Conservation (phyloP, 2,888 invertebrate species). For the Lochmaea crataegi region DNA sequence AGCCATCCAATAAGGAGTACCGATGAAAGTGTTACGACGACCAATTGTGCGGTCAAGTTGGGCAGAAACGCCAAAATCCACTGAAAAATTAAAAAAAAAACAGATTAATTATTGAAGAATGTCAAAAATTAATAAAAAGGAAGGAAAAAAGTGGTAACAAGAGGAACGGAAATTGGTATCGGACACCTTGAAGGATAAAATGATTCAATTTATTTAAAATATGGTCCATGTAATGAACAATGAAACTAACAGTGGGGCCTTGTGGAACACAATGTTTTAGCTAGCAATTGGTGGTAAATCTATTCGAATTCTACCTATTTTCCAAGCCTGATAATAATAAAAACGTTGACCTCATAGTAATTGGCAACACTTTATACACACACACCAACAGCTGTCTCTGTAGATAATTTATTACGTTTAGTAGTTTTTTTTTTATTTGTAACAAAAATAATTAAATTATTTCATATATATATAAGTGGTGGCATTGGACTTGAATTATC, state of each 20-base stretch:
- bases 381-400: background rate
- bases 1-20: slow-evolving; percentile 99
- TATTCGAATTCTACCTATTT: too few species aligned
- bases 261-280: too few species aligned
- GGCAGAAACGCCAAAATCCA: slow-evolving; percentile 99
- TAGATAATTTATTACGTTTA: background rate
- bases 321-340: background rate
- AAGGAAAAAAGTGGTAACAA: too few species aligned
- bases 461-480: background rate
- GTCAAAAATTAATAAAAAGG: background rate
- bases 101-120: background rate
- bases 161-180: too few species aligned
- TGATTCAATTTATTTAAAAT: too few species aligned
- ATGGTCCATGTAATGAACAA: too few species aligned
- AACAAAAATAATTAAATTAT: background rate
- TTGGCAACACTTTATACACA: background rate
- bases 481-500: slow-evolving; percentile 18
- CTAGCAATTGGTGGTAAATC: too few species aligned
- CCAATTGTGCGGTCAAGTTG: slow-evolving; percentile 99
- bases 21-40: slow-evolving; percentile 98
- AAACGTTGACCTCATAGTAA: background rate
- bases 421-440: background rate
- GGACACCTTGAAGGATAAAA: too few species aligned
- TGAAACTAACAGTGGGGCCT: too few species aligned
- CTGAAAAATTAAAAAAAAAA: slow-evolving; percentile 66